Evolutionary conservation across 2,888 invertebrate species (phyloP).

Genomic region (Nephrotoma flavescens): DNA sequence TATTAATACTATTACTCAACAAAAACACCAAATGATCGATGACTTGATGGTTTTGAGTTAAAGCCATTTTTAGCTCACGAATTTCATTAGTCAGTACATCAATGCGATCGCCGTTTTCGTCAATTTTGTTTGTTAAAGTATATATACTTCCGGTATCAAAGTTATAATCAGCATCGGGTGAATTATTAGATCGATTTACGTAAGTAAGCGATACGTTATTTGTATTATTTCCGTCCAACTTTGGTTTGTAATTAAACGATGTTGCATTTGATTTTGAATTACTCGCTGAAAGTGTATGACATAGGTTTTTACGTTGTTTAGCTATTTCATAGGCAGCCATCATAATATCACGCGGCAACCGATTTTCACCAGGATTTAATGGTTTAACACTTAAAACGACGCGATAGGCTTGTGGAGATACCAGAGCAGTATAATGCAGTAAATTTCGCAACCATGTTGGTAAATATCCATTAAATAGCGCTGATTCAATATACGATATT

Average conservation of each 20-base stretch:
- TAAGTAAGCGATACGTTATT: constrained; percentile 6
- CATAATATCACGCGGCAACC: constrained; percentile 63
- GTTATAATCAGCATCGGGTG: constrained; percentile 36
- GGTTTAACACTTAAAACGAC: constrained; percentile 73
- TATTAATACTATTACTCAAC: too few relatives aligned
- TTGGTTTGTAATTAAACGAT: constrained; percentile 35
- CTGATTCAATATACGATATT: constrained; percentile 73
- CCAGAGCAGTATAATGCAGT: constrained; percentile 61
- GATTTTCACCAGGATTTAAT: constrained; percentile 66
- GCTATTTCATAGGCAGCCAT: constrained; percentile 70
- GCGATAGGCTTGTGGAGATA: constrained; percentile 67
- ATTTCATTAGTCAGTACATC: constrained; percentile 52
- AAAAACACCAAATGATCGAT: constrained; percentile 26
- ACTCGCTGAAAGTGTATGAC: constrained; percentile 51
- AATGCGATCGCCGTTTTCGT: constrained; percentile 52
- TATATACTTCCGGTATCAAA: constrained; percentile 40
- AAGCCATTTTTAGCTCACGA: constrained; percentile 44
- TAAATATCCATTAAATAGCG: constrained; percentile 62
- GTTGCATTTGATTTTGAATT: constrained; percentile 47
- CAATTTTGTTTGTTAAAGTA: constrained; percentile 46
- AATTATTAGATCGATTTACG: not conserved
- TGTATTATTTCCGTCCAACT: constrained; percentile 46
- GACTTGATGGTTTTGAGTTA: constrained; percentile 34
- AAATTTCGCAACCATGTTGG: constrained; percentile 60
- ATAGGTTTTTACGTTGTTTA: constrained; percentile 54